A percentile compares a stretch with the other conserved stretches of the same genome.
These are phyloP conservation scores for Brachionus sp. DNA, from an alignment of 1,140 invertebrate species.

Conservation along the genomic window DNA sequence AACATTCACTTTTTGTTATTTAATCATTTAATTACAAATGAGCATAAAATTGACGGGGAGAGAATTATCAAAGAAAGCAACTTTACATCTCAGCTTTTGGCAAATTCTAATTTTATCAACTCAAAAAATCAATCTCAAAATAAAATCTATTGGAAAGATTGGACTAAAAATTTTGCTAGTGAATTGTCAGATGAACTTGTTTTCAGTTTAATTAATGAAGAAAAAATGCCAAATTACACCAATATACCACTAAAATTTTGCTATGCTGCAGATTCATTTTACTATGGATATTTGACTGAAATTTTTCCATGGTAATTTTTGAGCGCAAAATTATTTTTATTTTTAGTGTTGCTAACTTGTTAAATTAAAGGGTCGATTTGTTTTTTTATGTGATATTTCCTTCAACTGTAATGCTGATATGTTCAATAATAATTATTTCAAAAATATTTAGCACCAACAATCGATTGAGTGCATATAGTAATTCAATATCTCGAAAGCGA, in stretches of 20 bases:
- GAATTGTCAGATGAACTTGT: background rate
- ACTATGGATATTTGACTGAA: slow-evolving; percentile 8
- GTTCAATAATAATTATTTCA: slow-evolving; percentile 42
- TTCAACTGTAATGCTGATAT: slow-evolving; percentile 30
- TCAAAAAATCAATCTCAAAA: background rate
- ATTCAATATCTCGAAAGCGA: slow-evolving; percentile 16
- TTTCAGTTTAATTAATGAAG: background rate
- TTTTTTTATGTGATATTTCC: slow-evolving; percentile 43
- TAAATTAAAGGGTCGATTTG: slow-evolving; percentile 34
- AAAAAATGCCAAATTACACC: background rate
- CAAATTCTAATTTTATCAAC: background rate
- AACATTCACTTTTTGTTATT: slow-evolving; percentile 36
- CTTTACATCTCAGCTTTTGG: background rate
- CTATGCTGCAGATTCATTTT: slow-evolving; percentile 10
- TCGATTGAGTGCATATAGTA: background rate
- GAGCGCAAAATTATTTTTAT: background rate
- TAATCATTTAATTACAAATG: slow-evolving; percentile 11
- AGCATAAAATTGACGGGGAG: background rate
- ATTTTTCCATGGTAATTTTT: slow-evolving; percentile 21
- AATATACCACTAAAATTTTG: background rate
- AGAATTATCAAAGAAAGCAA: background rate
- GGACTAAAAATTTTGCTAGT: background rate
- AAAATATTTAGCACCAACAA: slow-evolving; percentile 39
- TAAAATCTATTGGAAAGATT: background rate
- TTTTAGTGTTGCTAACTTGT: background rate